Evolutionary conservation across 2,113 vertebrate species (phyloP), one percentile per base, ranked within the genome.

Genomic region (Puntigrus tetrazona): DNA sequence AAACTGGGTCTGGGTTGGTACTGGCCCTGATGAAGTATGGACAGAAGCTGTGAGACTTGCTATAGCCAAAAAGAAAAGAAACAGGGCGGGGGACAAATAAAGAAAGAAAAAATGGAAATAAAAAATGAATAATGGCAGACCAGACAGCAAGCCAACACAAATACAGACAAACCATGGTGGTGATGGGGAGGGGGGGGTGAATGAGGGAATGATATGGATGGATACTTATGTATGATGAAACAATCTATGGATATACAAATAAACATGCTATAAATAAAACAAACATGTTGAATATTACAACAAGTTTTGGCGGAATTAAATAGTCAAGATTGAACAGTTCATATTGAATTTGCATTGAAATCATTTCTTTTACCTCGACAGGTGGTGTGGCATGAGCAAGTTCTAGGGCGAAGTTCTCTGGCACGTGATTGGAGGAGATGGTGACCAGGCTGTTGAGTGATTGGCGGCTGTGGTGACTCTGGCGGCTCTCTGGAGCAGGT

Each of bases 41-140:
- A 98, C 89, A 99, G 97, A 95, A 99, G 97, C 93, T 99, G 98
- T 91, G 98, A 99, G 89, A 99, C 98, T 98, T 99, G 97, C 96
- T 96, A 94, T 95, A 94, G 91, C 91, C 85, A 91, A 91, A 90
- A 92, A 89, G 84, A 85, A 85, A 82, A 9, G n/a, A 88, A 88
- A 90, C 87, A 88, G 88, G 79, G 20, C 70, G n/a, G 52, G 83
- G 83, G 77, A 78, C 70, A 82, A 87, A 73, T 27, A 83, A 84
- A 76, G 83, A 86, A 82, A 84, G 59, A 55, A 84, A 83, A 70
- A 81, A 83, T 81, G 86, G 78, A 88, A 90, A 92, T 89, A 89
- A 92, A 86, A 92, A 92, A 94, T 94, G 92, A 95, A 92, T 85
- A 90, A 85, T 88, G 89, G 78, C 92, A 93, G 92, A 89, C 91